A percentile compares a stretch with the other conserved stretches of the same genome.
These are phyloP conservation scores for Cavia aperea DNA, from an alignment of 2,113 vertebrate species.

Conservation along the genomic window DNA sequence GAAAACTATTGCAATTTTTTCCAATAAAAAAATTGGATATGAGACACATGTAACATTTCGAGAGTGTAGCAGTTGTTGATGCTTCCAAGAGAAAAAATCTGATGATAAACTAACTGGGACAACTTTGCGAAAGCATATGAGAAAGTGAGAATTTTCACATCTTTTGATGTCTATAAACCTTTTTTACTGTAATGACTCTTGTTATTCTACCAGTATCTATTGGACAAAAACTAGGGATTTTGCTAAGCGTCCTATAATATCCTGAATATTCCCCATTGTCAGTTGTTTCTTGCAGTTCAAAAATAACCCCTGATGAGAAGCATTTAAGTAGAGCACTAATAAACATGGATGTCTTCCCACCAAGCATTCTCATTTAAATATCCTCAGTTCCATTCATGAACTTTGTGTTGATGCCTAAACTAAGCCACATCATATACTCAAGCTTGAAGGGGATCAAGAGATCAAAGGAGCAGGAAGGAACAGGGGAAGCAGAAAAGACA, in stretches of 20 bases:
- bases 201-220: not conserved
- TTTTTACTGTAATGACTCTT: not conserved
- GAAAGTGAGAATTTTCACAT: not conserved
- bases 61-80: not conserved
- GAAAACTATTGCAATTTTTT: not conserved
- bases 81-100: not conserved
- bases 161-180: not conserved
- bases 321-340: rapidly evolving
- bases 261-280: not conserved
- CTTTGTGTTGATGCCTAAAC: not conserved
- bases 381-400: not conserved
- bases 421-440: rapidly evolving
- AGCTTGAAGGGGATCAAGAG: not conserved
- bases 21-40: too few relatives aligned
- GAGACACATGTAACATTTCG: not conserved
- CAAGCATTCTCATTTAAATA: not conserved
- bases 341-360: not conserved
- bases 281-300: not conserved
- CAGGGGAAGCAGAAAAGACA: not conserved
- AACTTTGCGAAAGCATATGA: not conserved
- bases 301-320: not conserved
- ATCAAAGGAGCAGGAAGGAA: not conserved
- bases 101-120: not conserved
- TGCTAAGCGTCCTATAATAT: not conserved
- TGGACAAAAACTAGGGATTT: not conserved